phyloP scores from a whole-genome alignment of 2,113 vertebrate species.

The Pluvialis apricaria region DNA sequence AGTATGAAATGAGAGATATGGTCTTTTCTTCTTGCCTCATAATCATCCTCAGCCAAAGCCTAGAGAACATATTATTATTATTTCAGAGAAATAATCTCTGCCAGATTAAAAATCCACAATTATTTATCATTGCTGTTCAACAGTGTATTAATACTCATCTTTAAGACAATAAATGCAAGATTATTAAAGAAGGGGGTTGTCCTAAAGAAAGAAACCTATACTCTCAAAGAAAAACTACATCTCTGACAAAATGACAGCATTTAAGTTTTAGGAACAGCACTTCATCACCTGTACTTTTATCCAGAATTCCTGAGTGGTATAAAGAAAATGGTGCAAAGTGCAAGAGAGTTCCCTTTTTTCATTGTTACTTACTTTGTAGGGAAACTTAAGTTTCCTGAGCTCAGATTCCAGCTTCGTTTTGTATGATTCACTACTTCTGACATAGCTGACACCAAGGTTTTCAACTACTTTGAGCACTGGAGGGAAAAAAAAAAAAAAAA shows the following conservation, averaged over 20 bases:
- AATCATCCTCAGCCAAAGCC: constrained; percentile 78
- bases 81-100: neutral
- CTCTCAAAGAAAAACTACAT: neutral
- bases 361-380: constrained; percentile 73
- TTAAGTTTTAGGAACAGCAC: neutral
- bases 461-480: constrained; percentile 93
- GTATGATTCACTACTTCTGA: constrained; percentile 74
- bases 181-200: neutral
- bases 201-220: neutral
- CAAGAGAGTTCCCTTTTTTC: neutral
- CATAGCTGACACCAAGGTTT: constrained; percentile 85
- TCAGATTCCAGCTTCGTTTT: constrained; percentile 73
- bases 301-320: neutral
- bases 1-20: constrained; percentile 98
- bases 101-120: neutral
- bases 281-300: neutral
- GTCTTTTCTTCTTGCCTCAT: constrained; percentile 89
- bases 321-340: neutral
- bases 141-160: neutral
- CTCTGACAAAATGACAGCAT: neutral
- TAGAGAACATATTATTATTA: constrained; percentile 30
- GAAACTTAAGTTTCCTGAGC: constrained; percentile 81
- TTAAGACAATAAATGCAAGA: neutral
- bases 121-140: neutral
- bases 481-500: neutral